phyloP scores from a whole-genome alignment of 2,797 vertebrate species.

The Enoplosus armatus region DNA sequence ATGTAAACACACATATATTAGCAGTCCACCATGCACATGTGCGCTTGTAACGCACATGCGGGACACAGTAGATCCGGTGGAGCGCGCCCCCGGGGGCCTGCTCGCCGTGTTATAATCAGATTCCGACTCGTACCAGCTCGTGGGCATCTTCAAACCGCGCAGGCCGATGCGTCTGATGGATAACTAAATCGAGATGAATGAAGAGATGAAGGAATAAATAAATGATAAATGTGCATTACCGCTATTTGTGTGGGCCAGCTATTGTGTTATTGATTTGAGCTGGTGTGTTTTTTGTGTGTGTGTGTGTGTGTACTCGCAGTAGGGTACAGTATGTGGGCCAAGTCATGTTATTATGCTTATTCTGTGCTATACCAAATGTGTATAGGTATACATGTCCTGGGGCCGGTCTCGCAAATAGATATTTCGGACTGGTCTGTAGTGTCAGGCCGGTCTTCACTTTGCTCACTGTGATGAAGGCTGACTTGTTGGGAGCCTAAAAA shows the following conservation, averaged over 20 bases:
- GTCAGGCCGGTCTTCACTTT: neutral
- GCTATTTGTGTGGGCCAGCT: slow-evolving; percentile 71
- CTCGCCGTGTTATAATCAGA: slow-evolving; percentile 76
- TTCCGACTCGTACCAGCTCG: slow-evolving; percentile 65
- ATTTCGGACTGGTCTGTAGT: neutral
- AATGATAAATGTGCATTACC: slow-evolving; percentile 79
- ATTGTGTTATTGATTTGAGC: slow-evolving; percentile 72
- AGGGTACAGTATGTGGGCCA: slow-evolving; percentile 35
- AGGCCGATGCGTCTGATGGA: slow-evolving; percentile 70
- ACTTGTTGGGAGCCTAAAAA: no score
- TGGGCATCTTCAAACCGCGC: slow-evolving; percentile 72
- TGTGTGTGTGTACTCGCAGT: slow-evolving; percentile 14
- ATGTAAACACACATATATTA: slow-evolving; percentile 85
- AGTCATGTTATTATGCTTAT: slow-evolving; percentile 29
- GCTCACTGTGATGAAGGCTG: no score
- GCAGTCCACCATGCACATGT: slow-evolving; percentile 65
- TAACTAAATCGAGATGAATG: slow-evolving; percentile 78
- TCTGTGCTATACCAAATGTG: neutral
- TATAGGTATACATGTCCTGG: neutral
- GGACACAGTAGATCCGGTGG: slow-evolving; percentile 51
- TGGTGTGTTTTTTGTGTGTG: neutral
- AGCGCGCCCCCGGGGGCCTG: slow-evolving; percentile 61
- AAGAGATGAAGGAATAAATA: slow-evolving; percentile 80
- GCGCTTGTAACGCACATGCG: slow-evolving; percentile 60
- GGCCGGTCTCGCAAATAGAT: neutral